Evolutionary conservation across 2,888 invertebrate species (phyloP).

Genomic region (Melolontha melolontha): DNA sequence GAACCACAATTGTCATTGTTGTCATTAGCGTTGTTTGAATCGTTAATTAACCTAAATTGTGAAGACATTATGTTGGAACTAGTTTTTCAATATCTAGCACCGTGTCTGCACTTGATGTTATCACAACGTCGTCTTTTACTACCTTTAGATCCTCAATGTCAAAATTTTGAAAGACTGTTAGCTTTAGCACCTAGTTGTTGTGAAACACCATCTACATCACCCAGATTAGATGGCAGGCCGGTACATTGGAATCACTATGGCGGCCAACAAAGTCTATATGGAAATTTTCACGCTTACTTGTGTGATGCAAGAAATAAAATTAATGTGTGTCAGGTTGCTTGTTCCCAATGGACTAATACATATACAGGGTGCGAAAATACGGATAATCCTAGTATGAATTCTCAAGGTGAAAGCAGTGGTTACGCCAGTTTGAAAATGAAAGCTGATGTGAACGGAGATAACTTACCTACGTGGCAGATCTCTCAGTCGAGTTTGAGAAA

Average conservation of each 20-base stretch:
- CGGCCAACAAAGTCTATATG: conserved; percentile 76
- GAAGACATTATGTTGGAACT: conserved; percentile 97
- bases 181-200: conserved; percentile 79
- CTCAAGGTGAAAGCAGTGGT: conserved; percentile 82
- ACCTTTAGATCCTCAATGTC: conserved; percentile 79
- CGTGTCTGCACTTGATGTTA: conserved; percentile 84
- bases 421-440: conserved; percentile 79
- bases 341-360: conserved; percentile 81
- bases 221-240: conserved; percentile 54
- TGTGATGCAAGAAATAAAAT: conserved; percentile 87
- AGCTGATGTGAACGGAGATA: conserved; percentile 65
- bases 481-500: conserved; percentile 60
- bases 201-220: conserved; percentile 52
- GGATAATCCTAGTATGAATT: conserved; percentile 73
- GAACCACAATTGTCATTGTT: conserved; percentile 81
- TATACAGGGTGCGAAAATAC: conserved; percentile 75
- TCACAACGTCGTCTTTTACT: conserved; percentile 80
- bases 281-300: conserved; percentile 88
- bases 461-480: conserved; percentile 57
- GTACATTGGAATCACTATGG: conserved; percentile 69
- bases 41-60: conserved; percentile 90
- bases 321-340: conserved; percentile 78
- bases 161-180: conserved; percentile 81
- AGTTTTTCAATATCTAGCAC: conserved; percentile 85
- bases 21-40: conserved; percentile 90